Base-by-base conservation (phyloP, 2,113 vertebrate species). In the Sebastes schlegelii region DNA sequence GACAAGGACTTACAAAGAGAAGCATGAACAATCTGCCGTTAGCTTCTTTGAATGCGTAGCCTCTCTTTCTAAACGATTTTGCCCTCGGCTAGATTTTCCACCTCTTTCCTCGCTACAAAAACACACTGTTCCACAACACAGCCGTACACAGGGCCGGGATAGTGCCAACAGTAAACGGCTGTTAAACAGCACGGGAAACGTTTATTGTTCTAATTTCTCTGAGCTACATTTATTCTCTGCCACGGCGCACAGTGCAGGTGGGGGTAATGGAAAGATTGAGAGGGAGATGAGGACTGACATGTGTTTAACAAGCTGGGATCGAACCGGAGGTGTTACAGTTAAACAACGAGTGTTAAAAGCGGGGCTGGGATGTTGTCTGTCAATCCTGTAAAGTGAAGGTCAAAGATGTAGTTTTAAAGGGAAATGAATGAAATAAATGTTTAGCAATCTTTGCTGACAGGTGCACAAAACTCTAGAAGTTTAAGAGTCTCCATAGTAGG, bases 181-280 rank as follows among this genome's bases (percentile, higher is more conserved):
- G 69, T 82, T 81, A 74, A 80, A 77, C 48, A 58, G 81, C 55
- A 73, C 4, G 0, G 16, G 45, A 74, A 49, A 43, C 76, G 60
- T 73, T 85, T 83, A 71, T 67, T 74, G 52, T 66, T 65, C 43
- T 46, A 23, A 79, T 85, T 79, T 82, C 43, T 72, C 54, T 8
- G 2, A 60, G 43, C 46, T 42, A 43, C 83, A 64, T 63, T 43
- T 67, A 19, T 75, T 51, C 13, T 6, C 45, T 58, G 4, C 19
- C 8, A 52, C 58, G 19, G 34, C 8, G 21, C 63, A 58, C 23
- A 8, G 23, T 71, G 60, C 52, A 62, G 46, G 65, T 43, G 62
- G 16, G 73, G 12, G 9, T 40, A 21, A 60, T 1, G 57, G 55
- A 21, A 79, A 62, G 63, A 64, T 63, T 69, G 43, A 67, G 26